Evolutionary conservation across 2,888 invertebrate species (phyloP).

Genomic region (Ptychoptera contaminata): DNA sequence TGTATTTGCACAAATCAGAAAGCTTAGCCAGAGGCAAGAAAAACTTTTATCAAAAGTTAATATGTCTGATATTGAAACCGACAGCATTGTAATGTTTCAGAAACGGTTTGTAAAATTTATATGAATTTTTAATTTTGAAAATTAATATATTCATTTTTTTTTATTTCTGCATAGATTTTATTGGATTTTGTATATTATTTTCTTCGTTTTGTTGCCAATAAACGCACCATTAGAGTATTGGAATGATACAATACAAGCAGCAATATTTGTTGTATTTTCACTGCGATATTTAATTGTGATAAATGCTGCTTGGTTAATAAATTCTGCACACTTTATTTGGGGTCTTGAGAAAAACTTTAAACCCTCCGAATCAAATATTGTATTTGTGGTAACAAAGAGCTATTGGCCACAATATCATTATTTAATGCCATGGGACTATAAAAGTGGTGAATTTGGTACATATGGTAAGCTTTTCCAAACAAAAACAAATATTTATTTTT

Average conservation of each 20-base stretch:
- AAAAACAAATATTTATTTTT: too few relatives aligned
- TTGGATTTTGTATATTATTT: slow-evolving; percentile 46
- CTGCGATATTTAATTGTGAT: slow-evolving; percentile 47
- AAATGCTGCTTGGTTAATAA: slow-evolving; percentile 54
- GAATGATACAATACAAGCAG: slow-evolving; percentile 46
- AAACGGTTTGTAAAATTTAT: slow-evolving; percentile 43
- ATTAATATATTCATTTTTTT: neutral
- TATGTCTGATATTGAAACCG: slow-evolving; percentile 61
- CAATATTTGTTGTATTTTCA: slow-evolving; percentile 51
- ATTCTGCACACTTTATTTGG: slow-evolving; percentile 59
- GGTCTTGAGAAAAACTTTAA: slow-evolving; percentile 57
- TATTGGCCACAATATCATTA: slow-evolving; percentile 76
- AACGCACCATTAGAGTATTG: slow-evolving; percentile 69
- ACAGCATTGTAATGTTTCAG: slow-evolving; percentile 68
- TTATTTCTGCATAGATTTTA: slow-evolving; percentile 39
- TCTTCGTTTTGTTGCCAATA: slow-evolving; percentile 52
- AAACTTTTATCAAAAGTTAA: slow-evolving; percentile 50
- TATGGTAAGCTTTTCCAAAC: slow-evolving; percentile 37
- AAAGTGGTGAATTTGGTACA: slow-evolving; percentile 64
- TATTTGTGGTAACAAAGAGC: slow-evolving; percentile 57
- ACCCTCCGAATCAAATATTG: slow-evolving; percentile 50
- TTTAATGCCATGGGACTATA: slow-evolving; percentile 61
- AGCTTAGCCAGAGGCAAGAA: slow-evolving; percentile 48
- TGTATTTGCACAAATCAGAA: slow-evolving; percentile 49
- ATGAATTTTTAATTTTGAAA: neutral